A percentile compares a stretch with the other conserved stretches of the same genome.
These are phyloP conservation scores for Alces alces DNA, from an alignment of 2,113 vertebrate genomes.

Conservation along the genomic window DNA sequence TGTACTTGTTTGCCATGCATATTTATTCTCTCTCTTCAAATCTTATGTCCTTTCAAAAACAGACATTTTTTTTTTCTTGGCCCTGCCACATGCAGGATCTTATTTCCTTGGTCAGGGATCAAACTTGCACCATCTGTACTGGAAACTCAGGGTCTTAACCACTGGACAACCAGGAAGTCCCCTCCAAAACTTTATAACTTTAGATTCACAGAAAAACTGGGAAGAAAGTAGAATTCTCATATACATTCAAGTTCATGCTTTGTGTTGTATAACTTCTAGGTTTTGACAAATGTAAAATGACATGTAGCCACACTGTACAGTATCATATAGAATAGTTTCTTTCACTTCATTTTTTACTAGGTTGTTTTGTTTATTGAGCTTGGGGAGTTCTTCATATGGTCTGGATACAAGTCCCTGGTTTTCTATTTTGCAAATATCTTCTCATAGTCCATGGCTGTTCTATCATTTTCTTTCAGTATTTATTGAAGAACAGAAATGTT, in stretches of 20 bases:
- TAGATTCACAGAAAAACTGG: background rate
- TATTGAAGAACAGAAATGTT: background rate
- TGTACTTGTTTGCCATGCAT: background rate
- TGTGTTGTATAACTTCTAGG: background rate
- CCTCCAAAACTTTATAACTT: background rate
- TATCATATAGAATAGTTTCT: background rate
- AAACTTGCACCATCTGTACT: background rate
- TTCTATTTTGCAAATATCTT: background rate
- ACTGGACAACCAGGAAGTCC: background rate
- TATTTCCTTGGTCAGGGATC: background rate
- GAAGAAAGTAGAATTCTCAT: background rate
- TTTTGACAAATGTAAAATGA: background rate
- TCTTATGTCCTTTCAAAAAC: background rate
- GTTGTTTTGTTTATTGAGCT: background rate
- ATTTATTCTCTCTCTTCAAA: background rate
- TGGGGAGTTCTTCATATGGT: background rate
- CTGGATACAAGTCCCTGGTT: background rate
- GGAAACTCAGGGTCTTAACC: background rate
- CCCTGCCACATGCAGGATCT: background rate
- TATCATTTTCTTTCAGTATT: background rate
- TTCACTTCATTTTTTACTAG: background rate
- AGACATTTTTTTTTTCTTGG: background rate
- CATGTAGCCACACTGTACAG: background rate
- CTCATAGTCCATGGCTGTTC: background rate
- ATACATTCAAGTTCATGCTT: background rate